Evolutionary conservation across 1,140 invertebrate species (phyloP), one percentile per base, ranked within the genome.

Genomic region (Drepana arcuata): DNA sequence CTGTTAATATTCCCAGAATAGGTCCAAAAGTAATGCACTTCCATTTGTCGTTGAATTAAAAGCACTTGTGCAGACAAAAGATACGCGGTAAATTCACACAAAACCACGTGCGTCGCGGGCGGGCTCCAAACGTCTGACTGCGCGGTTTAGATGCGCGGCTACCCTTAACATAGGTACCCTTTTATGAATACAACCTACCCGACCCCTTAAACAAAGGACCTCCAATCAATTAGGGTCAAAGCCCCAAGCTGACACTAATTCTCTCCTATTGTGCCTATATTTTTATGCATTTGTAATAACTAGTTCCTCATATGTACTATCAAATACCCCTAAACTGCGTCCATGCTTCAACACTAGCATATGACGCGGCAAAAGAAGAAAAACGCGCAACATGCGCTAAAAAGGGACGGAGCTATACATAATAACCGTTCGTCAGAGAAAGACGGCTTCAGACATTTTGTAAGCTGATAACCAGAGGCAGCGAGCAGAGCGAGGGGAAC

Each of bases 341-440:
- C 74, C 58, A 55, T 65, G 54, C 59, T 52, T 71, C 60, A 61
- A 65, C 64, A 70, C 60, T 66, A 60, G 53, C 68, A 67, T 75
- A 75, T 75, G 73, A 78, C 72, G 70, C 68, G 73, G 68, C 68
- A 81, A 78, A 77, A 78, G 68, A 78, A 77, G 72, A 81, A 81
- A 81, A 81, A 78, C 77, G 77, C 69, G 72, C 70, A 79, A 73
- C 77, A 73, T 68, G 63, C 64, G 73, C 46, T 45, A 32, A 65
- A 81, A 62, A 59, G 64, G 56, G 74, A 79, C 49, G 51, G 59
- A 34, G 37, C 32, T 63, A 75, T 62, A 52, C 47, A 59, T 63
- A 73, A 69, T 74, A 73, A 58, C 51, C 30, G 44, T 25, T 18
- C 23, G 70, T 47, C 34, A 46, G 70, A 81, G 59, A 34, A 67